Evolutionary conservation across 2,797 vertebrate species (phyloP).

Genomic region (Nyctibius grandis): DNA sequence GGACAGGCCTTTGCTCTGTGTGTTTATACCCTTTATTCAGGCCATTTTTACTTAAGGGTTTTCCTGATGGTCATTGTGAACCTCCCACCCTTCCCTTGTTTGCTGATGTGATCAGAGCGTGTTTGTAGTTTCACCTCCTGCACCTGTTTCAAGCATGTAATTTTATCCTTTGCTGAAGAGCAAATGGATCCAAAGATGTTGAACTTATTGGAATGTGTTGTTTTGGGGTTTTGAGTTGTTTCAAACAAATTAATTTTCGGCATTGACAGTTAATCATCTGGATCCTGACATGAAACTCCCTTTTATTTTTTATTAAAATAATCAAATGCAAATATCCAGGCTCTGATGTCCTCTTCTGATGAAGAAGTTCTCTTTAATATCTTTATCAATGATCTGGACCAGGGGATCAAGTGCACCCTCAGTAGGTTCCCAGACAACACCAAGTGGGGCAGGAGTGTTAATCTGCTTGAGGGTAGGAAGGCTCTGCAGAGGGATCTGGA

Average conservation of each 20-base stretch:
- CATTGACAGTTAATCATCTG: background rate
- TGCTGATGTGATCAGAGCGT: background rate
- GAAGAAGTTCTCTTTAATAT: no score
- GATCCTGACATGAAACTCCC: background rate
- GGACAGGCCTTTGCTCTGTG: background rate
- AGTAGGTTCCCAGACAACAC: no score
- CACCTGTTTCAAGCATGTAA: background rate
- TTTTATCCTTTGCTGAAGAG: background rate
- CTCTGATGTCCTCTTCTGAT: background rate
- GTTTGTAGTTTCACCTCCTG: background rate
- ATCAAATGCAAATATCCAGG: background rate
- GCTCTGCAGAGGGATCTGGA: no score
- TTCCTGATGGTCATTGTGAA: background rate
- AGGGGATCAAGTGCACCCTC: no score
- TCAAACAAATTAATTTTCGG: background rate
- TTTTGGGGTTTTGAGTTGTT: background rate
- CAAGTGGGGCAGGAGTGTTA: no score
- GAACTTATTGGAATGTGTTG: background rate
- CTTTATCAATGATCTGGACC: no score
- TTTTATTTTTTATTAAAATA: background rate
- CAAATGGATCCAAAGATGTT: background rate
- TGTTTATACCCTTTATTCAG: background rate
- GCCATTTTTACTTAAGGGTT: background rate
- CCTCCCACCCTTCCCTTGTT: background rate
- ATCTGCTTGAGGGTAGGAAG: no score